Evolutionary conservation across 2,888 invertebrate genomes (phyloP), one percentile per base, ranked within the genome.

Genomic region (Heteromyza rotundicornis): DNA sequence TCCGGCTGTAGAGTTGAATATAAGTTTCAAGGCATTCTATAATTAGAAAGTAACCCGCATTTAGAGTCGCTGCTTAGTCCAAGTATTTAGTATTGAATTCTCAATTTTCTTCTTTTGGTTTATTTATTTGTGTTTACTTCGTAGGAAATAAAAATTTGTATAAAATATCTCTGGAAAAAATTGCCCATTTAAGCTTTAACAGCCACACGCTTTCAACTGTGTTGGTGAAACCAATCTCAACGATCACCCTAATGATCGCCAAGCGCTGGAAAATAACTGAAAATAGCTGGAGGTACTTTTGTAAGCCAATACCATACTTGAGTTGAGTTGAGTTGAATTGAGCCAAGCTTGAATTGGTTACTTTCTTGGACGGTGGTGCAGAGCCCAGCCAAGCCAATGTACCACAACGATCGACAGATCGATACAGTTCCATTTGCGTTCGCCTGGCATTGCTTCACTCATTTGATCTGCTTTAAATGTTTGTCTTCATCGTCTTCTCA

Each of bases 261-360:
- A 12, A 53, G 16, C 23, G 51, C 51, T 51, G 23, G 24, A 8
- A 14, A 23, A 47, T 8, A 14, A 20, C 10, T 2, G 12, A 23
- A 40, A 40, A 40, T 52, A 56, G 40, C 32, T 40, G 24, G 27
- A 50, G 56, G 56, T 56, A 56, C 50, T 54, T 36, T 52, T 27
- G 60, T 50, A 44, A 55, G 40, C 51, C 60, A 49, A 53, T 53
- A 51, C 47, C 44, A 17, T 50, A 47, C 59, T 53, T 53, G 53
- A 40, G 40, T 40, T 40, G 14, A 40, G n/a, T 7, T 40, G 40
- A 3, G 5, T n/a, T n/a, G n/a, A 40, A n/a, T 40, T 40, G 40
- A 40, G n/a, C 40, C n/a, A n/a, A 7, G 14, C 12, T 32, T 32
- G 32, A 12, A 32, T 12, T 32, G 32, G n/a, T n/a, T n/a, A n/a